A percentile compares a stretch with the other conserved stretches of the same genome.
Evolutionary conservation across 2,888 invertebrate genomes (phyloP).

Genomic region (Papilio demoleus): DNA sequence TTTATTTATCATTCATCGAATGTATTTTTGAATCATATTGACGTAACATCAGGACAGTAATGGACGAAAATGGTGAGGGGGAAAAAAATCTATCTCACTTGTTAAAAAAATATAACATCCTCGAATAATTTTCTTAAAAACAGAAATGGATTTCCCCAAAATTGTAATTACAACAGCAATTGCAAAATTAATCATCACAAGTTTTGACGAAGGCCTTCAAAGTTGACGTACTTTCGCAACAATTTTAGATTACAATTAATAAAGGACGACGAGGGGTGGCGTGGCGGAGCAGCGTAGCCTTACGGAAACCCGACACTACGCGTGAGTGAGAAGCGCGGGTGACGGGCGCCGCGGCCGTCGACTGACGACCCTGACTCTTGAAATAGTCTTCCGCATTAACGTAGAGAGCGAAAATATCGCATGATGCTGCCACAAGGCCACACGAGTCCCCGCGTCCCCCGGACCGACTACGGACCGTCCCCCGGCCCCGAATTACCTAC

Average conservation of each 20-base stretch:
- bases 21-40: constrained; percentile 6
- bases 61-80: neutral
- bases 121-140: neutral
- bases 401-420: constrained; percentile 80
- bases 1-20: constrained; percentile 7
- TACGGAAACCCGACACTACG: constrained; percentile 67
- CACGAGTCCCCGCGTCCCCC: constrained; percentile 59
- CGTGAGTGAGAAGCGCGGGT: constrained; percentile 64
- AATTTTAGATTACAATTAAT: constrained; percentile 10
- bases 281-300: constrained; percentile 47
- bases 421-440: constrained; percentile 75
- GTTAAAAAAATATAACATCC: too few species aligned
- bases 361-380: constrained; percentile 82
- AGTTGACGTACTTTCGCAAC: constrained; percentile 2
- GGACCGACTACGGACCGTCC: constrained; percentile 52
- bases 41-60: neutral
- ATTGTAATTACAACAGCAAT: too few species aligned
- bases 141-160: neutral
- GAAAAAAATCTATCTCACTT: too few species aligned
- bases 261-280: constrained; percentile 32
- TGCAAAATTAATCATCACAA: neutral
- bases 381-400: constrained; percentile 83
- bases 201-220: constrained; percentile 4
- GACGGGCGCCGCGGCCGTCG: constrained; percentile 64
- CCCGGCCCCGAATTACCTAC: constrained; percentile 63